These are phyloP conservation scores for Leontocebus nigricollis DNA, from an alignment of 2,797 vertebrate genomes.

Conservation along the genomic window DNA sequence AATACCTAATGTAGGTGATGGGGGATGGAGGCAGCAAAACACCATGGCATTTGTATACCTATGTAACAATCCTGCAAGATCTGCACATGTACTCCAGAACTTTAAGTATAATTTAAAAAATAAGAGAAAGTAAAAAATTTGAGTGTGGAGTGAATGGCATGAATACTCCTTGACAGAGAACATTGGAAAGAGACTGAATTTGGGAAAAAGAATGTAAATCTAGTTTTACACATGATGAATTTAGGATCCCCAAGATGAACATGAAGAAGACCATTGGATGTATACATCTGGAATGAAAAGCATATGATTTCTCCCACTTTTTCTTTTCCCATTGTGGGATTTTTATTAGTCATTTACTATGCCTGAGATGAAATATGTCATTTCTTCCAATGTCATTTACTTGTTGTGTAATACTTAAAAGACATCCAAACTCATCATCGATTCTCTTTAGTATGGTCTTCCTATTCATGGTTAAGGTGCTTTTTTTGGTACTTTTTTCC, in stretches of 20 bases:
- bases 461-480: not conserved
- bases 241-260: not conserved
- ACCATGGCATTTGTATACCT: no score
- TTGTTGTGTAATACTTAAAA: not conserved
- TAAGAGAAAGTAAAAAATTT: no score
- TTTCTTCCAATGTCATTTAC: not conserved
- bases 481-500: not conserved
- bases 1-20: no score
- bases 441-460: not conserved
- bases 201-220: not conserved
- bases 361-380: not conserved
- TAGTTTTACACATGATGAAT: not conserved
- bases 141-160: no score
- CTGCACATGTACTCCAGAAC: no score
- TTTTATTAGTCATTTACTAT: not conserved
- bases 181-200: not conserved
- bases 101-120: no score
- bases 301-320: not conserved
- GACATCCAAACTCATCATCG: no score
- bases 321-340: not conserved
- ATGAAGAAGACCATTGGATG: not conserved
- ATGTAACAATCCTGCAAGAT: no score
- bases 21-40: no score
- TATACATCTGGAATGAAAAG: not conserved
- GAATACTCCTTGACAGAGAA: not conserved